Conservation (phyloP, 1,140 invertebrate genomes). For the Bemisia tabaci region DNA sequence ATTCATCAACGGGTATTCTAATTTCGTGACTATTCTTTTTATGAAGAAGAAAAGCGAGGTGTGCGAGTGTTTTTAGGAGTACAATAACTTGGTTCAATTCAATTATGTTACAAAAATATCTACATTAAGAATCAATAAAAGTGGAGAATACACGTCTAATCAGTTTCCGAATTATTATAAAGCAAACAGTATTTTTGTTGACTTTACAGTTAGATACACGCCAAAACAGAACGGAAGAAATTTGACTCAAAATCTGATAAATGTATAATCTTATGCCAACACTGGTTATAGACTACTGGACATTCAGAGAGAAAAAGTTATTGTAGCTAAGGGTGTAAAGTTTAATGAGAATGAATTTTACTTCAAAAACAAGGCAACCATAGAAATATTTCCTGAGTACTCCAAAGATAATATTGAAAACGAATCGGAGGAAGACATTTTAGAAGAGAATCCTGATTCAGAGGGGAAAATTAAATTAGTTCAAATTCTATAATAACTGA, state of each 20-base stretch:
- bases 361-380: too few relatives aligned
- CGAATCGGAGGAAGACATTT: background rate
- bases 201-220: conserved; percentile 22
- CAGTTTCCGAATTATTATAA: conserved; percentile 18
- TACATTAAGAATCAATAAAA: conserved; percentile 9
- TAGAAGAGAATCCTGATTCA: too few relatives aligned
- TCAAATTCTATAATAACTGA: background rate
- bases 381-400: too few relatives aligned
- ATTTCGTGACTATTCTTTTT: conserved; percentile 28
- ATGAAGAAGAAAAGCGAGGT: conserved; percentile 29
- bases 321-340: background rate
- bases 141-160: conserved; percentile 11
- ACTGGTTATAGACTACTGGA: background rate
- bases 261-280: conserved; percentile 2
- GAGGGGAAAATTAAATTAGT: too few relatives aligned
- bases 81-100: conserved; percentile 24
- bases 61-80: conserved; percentile 27
- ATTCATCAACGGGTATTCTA: conserved; percentile 28
- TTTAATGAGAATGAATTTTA: conserved; percentile 1
- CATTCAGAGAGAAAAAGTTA: background rate
- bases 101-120: conserved; percentile 18
- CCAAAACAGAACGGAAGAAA: conserved; percentile 27
- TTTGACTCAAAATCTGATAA: conserved; percentile 1
- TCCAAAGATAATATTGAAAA: background rate
- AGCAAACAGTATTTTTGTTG: conserved; percentile 23